Percentiles rank a stretch among this genome's conserved stretches.
phyloP scores from a whole-genome alignment of 2,888 invertebrate genomes.

The Erebia aethiops region DNA sequence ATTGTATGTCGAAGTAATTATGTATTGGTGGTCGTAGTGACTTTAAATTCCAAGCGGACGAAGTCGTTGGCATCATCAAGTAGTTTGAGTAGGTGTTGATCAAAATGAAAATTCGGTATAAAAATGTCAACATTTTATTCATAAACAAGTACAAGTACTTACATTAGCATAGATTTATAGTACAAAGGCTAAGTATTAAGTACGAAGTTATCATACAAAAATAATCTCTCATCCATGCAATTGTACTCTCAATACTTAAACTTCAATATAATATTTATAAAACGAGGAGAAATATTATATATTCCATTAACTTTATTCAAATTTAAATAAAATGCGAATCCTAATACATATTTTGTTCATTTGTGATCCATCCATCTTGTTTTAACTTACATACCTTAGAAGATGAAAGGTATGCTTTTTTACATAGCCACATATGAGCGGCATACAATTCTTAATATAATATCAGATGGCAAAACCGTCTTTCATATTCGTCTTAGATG shows the following conservation, averaged over 20 bases:
- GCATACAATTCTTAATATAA: too few species aligned
- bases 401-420: too few species aligned
- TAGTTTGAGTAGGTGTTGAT: neutral
- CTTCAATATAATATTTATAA: neutral
- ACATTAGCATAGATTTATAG: conserved; percentile 65
- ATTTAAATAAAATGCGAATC: neutral
- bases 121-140: conserved; percentile 81
- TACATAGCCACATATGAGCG: too few species aligned
- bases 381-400: neutral
- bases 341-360: neutral
- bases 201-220: conserved; percentile 68
- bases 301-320: neutral
- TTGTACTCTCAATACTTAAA: conserved; percentile 24
- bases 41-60: too few species aligned
- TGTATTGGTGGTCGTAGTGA: too few species aligned
- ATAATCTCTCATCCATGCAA: conserved; percentile 65
- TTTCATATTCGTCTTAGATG: neutral
- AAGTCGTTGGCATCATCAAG: neutral
- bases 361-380: conserved; percentile 2
- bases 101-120: conserved; percentile 48
- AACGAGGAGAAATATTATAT: neutral
- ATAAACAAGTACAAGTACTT: conserved; percentile 77
- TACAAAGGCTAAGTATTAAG: conserved; percentile 62
- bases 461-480: too few species aligned
- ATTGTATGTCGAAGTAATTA: too few species aligned